phyloP scores from a whole-genome alignment of 1,140 invertebrate species.

The Aphaenogaster floridana region DNA sequence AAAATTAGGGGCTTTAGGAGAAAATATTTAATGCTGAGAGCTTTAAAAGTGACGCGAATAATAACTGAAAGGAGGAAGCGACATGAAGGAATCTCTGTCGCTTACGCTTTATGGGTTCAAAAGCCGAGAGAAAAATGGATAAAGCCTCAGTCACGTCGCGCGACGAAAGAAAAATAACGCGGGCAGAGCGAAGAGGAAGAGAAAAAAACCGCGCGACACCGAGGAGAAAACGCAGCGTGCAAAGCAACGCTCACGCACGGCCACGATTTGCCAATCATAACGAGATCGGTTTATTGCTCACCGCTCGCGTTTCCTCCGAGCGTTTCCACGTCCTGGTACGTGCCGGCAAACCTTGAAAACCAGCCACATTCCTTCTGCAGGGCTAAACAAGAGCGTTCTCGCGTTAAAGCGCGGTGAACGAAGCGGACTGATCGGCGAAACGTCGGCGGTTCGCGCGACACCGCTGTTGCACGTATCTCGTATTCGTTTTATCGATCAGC shows the following conservation, averaged over 20 bases:
- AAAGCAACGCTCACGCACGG: slow-evolving; percentile 17
- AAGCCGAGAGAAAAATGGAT: background rate
- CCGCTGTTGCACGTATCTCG: background rate
- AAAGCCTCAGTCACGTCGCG: background rate
- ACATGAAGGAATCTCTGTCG: background rate
- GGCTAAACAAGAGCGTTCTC: slow-evolving; percentile 69
- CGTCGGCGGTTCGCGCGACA: background rate
- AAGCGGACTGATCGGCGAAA: slow-evolving; percentile 22
- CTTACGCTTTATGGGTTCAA: background rate
- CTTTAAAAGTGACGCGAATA: background rate
- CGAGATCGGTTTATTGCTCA: slow-evolving; percentile 69
- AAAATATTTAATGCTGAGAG: background rate
- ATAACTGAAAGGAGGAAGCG: background rate
- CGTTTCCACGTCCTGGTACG: slow-evolving; percentile 75
- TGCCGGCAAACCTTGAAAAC: slow-evolving; percentile 72
- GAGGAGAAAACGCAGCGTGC: background rate
- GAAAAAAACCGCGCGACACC: background rate
- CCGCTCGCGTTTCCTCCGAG: background rate
- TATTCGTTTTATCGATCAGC: slow-evolving; percentile 28
- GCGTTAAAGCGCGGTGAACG: slow-evolving; percentile 53
- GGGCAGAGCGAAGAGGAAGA: background rate
- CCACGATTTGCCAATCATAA: slow-evolving; percentile 70
- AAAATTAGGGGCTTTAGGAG: too few species aligned
- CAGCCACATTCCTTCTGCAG: slow-evolving; percentile 71
- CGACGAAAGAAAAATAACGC: background rate